Evolutionary conservation across 2,113 vertebrate species (phyloP), one percentile per base, ranked within the genome.

Genomic region (Entosphenus tridentatus): DNA sequence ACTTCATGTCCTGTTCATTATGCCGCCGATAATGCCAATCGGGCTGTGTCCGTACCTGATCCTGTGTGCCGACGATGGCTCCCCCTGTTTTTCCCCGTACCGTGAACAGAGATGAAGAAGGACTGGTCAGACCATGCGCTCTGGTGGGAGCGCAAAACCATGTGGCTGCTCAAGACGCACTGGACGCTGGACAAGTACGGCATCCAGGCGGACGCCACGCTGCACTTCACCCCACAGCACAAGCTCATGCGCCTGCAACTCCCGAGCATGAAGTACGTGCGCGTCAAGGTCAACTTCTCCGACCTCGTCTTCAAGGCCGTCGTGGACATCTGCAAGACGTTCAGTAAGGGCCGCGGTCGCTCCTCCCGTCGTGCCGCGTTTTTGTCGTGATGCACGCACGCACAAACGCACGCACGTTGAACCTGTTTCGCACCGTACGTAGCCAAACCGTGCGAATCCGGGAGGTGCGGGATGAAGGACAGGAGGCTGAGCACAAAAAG

Each of bases 121-220:
- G 91, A 98, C 69, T 98, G 93, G 93, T 98, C 93, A 9, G 89
- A 98, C 75, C 87, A 92, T 70, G 91, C 85, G 14, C 78, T 98
- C 72, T 98, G 93, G 93, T 98, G 93, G 92, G 86, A 92, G 57
- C 84, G 91, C 71, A 97, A 87, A 68, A 84, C 80, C 12, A 83
- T 82, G 72, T 98, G 93, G 93, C 85, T 98, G 72, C 80, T 96
- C 68, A 95, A 84, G 78, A 97, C 91, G 1, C 89, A 98, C 76
- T 98, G 93, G 92, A 93, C 92, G 0, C 77, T 98, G 72, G 93
- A 98, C 77, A 98, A 98, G 73, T 95, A 77, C 0, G 89, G 88
- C 3, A 81, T 98, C 16, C 84, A 97, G 78, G 87, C 92, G 8
- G 86, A 98, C 16, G 92, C 93, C 16, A 81, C 80, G 70, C 83